Evolutionary conservation across 1,140 invertebrate genomes (phyloP), one percentile per base, ranked within the genome.

Genomic region (Heliconius eleuchia): DNA sequence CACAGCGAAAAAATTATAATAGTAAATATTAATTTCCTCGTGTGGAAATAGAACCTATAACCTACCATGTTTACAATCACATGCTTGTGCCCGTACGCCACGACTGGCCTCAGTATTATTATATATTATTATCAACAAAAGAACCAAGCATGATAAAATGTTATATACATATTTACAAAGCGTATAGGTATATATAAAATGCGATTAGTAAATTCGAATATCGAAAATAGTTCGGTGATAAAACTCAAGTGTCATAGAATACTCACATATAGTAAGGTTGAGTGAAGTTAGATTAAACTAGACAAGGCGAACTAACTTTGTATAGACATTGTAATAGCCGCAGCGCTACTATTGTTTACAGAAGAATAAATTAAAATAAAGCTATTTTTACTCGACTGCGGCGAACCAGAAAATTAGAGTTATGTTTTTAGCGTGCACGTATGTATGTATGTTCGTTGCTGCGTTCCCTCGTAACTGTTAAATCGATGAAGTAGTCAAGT

Each of bases 211-310:
- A 66, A 66, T 66, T 30, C n/a, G 23, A 66, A 30, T 66, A 66
- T 66, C 27, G 16, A 66, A 46, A 46, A 66, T 9, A 66, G 23
- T 66, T 66, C 60, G 60, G 27, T 66, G 60, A 16, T 23, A 23
- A 57, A 57, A 9, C 60, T 66, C 27, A 16, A 27, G 60, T 66
- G 60, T 66, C 60, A 66, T 66, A 66, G 23, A 66, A 1, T 16
- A 66, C 60, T 66, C 60, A 66, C 60, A 66, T 66, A 66, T 30
- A 66, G 0, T 66, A 30, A 7, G 46, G 23, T 52, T 2, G 42
- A 74, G 23, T 30, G 42, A 52, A 74, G 42, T 74, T 74, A 74
- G 73, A 74, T 74, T 74, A 74, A 55, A 74, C 39, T 46, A 55
- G 73, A 74, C 73, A 74, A 74, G 73, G 16, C 50, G 42, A 74